These are phyloP conservation scores for Gryon sp. DNA, from an alignment of 1,140 invertebrate species.

Conservation along the genomic window DNA sequence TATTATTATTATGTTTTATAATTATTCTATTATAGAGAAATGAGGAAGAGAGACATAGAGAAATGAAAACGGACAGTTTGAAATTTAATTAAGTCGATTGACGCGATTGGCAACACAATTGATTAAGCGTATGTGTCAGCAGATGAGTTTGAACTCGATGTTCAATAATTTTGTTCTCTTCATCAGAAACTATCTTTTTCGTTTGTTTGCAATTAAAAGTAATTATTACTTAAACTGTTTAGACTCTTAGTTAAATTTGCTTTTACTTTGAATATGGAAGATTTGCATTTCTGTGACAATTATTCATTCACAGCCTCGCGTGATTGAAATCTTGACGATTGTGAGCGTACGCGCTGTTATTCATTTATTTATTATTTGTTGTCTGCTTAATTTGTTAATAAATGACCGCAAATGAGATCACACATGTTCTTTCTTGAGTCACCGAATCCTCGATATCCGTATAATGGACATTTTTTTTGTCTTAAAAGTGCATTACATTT, in stretches of 20 bases:
- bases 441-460: slow-evolving; percentile 41
- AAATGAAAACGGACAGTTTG: slow-evolving; percentile 41
- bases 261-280: slow-evolving; percentile 48
- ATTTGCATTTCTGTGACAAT: slow-evolving; percentile 56
- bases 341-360: slow-evolving; percentile 34
- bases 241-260: slow-evolving; percentile 9
- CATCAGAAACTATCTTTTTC: not conserved
- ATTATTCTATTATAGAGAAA: slow-evolving; percentile 10
- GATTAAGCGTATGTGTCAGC: slow-evolving; percentile 74
- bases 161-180: not conserved
- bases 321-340: slow-evolving; percentile 58
- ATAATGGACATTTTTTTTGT: slow-evolving; percentile 18
- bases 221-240: not conserved
- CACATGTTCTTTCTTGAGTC: slow-evolving; percentile 37
- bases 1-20: not conserved
- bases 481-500: no score
- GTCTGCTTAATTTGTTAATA: no score
- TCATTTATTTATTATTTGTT: not conserved
- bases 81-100: slow-evolving; percentile 70
- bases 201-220: not conserved
- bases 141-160: slow-evolving; percentile 62
- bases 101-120: slow-evolving; percentile 75
- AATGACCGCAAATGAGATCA: slow-evolving; percentile 35
- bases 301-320: slow-evolving; percentile 59
- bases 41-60: slow-evolving; percentile 43